phyloP scores from a whole-genome alignment of 2,888 invertebrate species.

The Callimorpha dominula region DNA sequence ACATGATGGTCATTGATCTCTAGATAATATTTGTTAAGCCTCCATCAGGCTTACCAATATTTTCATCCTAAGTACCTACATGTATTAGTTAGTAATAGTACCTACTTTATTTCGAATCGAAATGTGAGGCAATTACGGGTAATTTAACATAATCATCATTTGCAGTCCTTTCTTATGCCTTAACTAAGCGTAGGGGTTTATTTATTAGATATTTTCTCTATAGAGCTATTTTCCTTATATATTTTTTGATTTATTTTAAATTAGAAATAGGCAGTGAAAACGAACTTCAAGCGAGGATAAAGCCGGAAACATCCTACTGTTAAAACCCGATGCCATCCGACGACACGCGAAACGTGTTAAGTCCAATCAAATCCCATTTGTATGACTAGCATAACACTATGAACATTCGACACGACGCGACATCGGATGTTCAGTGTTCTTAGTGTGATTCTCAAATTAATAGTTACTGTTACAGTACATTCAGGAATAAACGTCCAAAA shows the following conservation, averaged over 20 bases:
- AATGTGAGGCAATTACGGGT: constrained; percentile 4
- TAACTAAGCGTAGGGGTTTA: neutral
- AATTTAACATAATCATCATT: constrained; percentile 17
- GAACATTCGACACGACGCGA: too few species aligned
- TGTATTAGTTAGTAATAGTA: neutral
- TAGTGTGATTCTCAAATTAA: too few species aligned
- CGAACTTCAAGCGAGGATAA: too few species aligned
- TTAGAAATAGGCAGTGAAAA: neutral
- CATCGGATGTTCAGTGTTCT: too few species aligned
- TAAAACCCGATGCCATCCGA: too few species aligned
- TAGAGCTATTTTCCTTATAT: constrained; percentile 2
- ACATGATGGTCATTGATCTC: neutral
- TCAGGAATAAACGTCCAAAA: too few species aligned
- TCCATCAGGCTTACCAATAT: neutral
- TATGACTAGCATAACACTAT: too few species aligned
- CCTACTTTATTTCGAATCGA: neutral
- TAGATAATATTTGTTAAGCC: neutral
- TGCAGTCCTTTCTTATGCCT: constrained; percentile 1
- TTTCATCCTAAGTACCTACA: too few species aligned
- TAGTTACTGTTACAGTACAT: too few species aligned
- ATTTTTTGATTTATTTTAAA: neutral
- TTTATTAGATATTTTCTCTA: neutral
- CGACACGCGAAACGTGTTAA: too few species aligned
- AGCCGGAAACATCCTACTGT: too few species aligned
- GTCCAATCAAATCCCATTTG: too few species aligned